A percentile compares a stretch with the other conserved stretches of the same genome.
These are phyloP conservation scores for Palloptera scutellata DNA, from an alignment of 2,888 invertebrate genomes.

Conservation along the genomic window DNA sequence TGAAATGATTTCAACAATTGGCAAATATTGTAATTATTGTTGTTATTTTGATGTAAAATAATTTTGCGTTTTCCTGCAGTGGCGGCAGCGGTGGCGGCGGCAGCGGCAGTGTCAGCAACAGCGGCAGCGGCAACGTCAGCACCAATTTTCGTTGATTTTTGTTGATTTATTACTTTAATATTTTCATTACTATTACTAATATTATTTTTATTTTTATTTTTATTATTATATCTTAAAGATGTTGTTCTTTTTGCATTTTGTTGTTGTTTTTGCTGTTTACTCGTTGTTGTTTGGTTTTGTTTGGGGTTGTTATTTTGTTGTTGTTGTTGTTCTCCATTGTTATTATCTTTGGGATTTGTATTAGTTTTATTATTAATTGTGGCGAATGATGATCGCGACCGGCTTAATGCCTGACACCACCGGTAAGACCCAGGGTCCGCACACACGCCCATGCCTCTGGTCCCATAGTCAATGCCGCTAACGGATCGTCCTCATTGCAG, in stretches of 20 bases:
- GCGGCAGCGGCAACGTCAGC: not conserved
- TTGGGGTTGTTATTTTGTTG: conserved; percentile 41
- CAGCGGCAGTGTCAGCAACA: conserved; percentile 2
- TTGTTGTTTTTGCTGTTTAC: conserved; percentile 37
- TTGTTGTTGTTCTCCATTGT: conserved; percentile 39
- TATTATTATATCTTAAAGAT: conserved; percentile 20
- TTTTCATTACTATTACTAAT: conserved; percentile 22
- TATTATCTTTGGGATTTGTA: conserved; percentile 54
- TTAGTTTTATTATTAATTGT: conserved; percentile 50
- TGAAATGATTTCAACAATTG: conserved; percentile 50
- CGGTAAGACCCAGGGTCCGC: conserved; percentile 80
- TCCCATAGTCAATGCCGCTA: conserved; percentile 82
- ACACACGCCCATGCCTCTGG: conserved; percentile 91
- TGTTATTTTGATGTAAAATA: conserved; percentile 31
- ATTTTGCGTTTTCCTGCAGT: conserved; percentile 36
- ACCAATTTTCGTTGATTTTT: not conserved
- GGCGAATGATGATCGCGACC: conserved; percentile 68
- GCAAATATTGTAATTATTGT: conserved; percentile 39
- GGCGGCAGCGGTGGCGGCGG: conserved; percentile 42
- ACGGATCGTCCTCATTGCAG: conserved; percentile 81
- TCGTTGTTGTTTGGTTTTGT: conserved; percentile 32
- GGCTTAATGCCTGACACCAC: conserved; percentile 70
- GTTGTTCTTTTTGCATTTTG: conserved; percentile 38
- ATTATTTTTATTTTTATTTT: conserved; percentile 28
- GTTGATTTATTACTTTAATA: conserved; percentile 9